Conservation (phyloP, 2,113 vertebrate species). For the Eretmochelys imbricata region DNA sequence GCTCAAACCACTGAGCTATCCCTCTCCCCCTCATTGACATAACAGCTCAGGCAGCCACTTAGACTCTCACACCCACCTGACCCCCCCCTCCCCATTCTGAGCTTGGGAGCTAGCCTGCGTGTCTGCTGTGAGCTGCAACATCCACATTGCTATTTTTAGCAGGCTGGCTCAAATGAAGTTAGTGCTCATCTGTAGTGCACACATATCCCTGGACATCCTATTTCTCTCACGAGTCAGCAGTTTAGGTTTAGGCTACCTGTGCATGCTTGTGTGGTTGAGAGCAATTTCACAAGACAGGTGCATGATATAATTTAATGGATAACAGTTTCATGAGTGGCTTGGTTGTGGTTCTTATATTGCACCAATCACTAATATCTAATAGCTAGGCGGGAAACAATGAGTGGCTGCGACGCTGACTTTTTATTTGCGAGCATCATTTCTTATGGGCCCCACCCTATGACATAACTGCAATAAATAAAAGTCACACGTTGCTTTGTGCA, state of each 20-base stretch:
- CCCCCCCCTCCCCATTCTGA: too few relatives aligned
- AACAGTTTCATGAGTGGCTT: not conserved
- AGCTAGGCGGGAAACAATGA: rapidly evolving
- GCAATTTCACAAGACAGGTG: not conserved
- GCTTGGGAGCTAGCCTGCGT: too few relatives aligned
- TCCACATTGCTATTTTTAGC: too few relatives aligned
- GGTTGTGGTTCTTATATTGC: not conserved
- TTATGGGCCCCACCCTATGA: not conserved
- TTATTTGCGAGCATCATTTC: not conserved
- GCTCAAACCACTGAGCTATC: too few relatives aligned
- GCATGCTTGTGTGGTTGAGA: not conserved
- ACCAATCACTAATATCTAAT: not conserved
- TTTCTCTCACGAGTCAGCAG: not conserved
- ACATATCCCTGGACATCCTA: not conserved
- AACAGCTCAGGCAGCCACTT: too few relatives aligned
- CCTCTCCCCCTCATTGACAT: too few relatives aligned
- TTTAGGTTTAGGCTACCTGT: not conserved
- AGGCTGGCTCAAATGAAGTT: not conserved
- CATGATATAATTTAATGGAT: not conserved
- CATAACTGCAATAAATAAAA: not conserved
- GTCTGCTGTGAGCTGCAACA: too few relatives aligned
- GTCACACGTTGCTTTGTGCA: not conserved
- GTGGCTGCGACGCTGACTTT: not conserved
- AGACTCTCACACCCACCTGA: too few relatives aligned
- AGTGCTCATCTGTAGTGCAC: not conserved